Base-by-base conservation (phyloP, 2,113 vertebrate species). In the Pedionomus torquatus region DNA sequence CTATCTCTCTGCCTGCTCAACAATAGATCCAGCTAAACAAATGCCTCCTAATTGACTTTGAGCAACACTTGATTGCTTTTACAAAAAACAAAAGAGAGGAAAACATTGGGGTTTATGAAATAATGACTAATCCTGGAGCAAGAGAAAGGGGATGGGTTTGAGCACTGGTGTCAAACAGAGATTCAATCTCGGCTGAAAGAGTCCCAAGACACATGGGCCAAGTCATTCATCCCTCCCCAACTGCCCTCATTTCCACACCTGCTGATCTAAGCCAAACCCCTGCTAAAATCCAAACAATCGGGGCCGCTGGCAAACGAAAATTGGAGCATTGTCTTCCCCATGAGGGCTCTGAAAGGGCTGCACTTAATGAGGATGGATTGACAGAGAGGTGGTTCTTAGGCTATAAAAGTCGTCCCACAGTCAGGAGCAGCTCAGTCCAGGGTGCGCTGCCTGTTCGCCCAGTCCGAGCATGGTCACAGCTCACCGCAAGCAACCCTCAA, bases 201-300 rank as follows among this genome's bases (percentile, higher is more conserved):
- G 87, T 90, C 90, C 80, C 90, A 96, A 95, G 96, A 97, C 90
- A 97, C 93, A 89, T 8, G 30, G 87, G 89, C 92, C 87, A 91
- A 93, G 91, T 78, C 87, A 95, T 83, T 95, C 90, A 96, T 97
- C 86, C 89, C 71, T 85, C 88, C 95, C 93, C 95, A 97, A 86
- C 90, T 94, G 95, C 84, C 95, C 96, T 97, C 97, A 97, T 98
- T 98, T 97, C 97, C 93, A 96, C 95, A 97, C 96, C 97, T 98
- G 94, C 97, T 97, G 97, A 93, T 96, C 92, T 96, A 96, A 97
- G 97, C 96, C 97, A 95, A 96, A 94, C 93, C 94, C 96, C 94
- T 95, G 93, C 88, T 85, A 96, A 97, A 98, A 96, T 66, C 89
- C 83, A 95, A 97, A 97, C 95, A 97, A 97, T 96, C 94, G 8